A percentile compares a stretch with the other conserved stretches of the same genome.
Conservation (phyloP, 2,888 invertebrate species). For the Argyresthia goedartella region DNA sequence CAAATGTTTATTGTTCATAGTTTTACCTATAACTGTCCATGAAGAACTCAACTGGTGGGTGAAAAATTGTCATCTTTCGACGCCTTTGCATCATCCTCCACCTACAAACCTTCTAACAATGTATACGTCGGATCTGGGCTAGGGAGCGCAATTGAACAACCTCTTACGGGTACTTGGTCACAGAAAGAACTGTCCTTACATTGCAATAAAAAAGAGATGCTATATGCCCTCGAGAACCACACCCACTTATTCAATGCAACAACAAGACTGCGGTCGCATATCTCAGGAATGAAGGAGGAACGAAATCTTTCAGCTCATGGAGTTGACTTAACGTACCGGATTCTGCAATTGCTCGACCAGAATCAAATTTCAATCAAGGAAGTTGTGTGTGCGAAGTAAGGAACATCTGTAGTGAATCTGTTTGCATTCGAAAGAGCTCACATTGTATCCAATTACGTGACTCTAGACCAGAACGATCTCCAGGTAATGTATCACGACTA, state of each 20-base stretch:
- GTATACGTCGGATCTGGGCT: slow-evolving; percentile 14
- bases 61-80: slow-evolving; percentile 6
- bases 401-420: background rate
- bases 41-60: slow-evolving; percentile 17
- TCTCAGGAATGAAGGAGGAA: slow-evolving; percentile 15
- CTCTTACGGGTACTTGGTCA: slow-evolving; percentile 9
- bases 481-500: slow-evolving; percentile 7
- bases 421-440: too few relatives aligned
- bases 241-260: background rate
- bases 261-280: too few relatives aligned
- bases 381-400: slow-evolving; percentile 5
- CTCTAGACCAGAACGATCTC: slow-evolving; percentile 4
- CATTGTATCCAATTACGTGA: slow-evolving; percentile 9
- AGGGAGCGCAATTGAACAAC: slow-evolving; percentile 14
- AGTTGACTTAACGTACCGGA: slow-evolving; percentile 9
- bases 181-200: slow-evolving; percentile 8
- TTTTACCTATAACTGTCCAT: too few relatives aligned
- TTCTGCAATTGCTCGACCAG: slow-evolving; percentile 9
- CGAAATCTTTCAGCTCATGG: slow-evolving; percentile 9
- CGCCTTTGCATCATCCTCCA: slow-evolving; percentile 7
- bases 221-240: slow-evolving; percentile 1
- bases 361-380: slow-evolving; percentile 7
- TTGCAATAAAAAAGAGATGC: slow-evolving; percentile 15
- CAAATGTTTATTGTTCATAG: too few relatives aligned
- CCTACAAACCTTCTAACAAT: slow-evolving; percentile 13